Evolutionary conservation across 2,113 vertebrate species (phyloP).

Genomic region (Lipophrys pholis): DNA sequence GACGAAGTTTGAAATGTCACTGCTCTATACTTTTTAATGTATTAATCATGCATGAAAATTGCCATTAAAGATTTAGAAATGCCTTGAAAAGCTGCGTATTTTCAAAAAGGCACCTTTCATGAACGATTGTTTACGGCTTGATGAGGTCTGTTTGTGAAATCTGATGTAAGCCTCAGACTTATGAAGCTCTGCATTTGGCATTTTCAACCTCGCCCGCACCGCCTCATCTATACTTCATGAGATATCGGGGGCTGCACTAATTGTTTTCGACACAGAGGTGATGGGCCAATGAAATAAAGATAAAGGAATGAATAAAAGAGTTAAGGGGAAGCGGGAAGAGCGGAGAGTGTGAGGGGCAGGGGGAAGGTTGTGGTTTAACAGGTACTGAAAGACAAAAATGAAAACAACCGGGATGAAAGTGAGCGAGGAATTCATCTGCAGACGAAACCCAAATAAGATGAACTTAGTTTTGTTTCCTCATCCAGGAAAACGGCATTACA

Average conservation of each 20-base stretch:
- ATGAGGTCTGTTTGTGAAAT: conserved; percentile 11
- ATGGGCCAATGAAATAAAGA: conserved; percentile 75
- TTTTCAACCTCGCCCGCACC: conserved; percentile 25
- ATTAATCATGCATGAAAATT: conserved; percentile 42
- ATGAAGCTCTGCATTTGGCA: conserved; percentile 16
- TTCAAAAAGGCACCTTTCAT: conserved; percentile 13
- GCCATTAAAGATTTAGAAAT: conserved; percentile 45
- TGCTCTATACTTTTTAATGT: conserved; percentile 26
- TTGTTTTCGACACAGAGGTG: conserved; percentile 72
- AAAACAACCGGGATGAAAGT: conserved; percentile 9
- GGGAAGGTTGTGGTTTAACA: conserved; percentile 9
- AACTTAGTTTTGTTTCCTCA: not conserved
- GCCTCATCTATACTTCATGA: conserved; percentile 68
- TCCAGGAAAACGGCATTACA: no score
- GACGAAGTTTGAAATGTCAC: conserved; percentile 23
- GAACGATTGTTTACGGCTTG: conserved; percentile 31
- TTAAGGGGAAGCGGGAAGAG: conserved; percentile 13
- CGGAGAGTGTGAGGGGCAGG: not conserved
- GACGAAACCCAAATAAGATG: not conserved
- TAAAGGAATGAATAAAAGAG: conserved; percentile 65
- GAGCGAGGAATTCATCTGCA: not conserved
- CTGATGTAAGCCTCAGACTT: not conserved
- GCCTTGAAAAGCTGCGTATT: conserved; percentile 15
- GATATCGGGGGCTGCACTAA: conserved; percentile 51
- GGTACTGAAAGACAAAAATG: conserved; percentile 19